A percentile compares a stretch with the other conserved stretches of the same genome.
phyloP scores from a whole-genome alignment of 1,140 invertebrate species.

The Pseudomyrmex dendroicus region DNA sequence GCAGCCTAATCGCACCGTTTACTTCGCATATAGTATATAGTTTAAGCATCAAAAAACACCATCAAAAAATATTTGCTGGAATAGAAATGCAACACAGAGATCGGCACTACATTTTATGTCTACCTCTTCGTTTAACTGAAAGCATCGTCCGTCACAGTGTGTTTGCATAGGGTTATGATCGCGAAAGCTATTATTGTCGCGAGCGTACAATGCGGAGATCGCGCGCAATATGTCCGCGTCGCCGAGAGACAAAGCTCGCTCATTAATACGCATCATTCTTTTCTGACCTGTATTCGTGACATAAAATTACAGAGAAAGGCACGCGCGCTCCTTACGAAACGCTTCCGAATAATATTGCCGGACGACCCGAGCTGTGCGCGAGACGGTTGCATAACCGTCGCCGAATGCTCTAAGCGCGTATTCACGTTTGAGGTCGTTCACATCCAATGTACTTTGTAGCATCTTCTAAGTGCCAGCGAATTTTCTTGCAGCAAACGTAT shows the following conservation, averaged over 20 bases:
- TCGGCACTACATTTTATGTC: not conserved
- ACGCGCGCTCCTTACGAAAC: constrained; percentile 56
- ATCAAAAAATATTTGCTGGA: not conserved
- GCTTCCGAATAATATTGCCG: constrained; percentile 52
- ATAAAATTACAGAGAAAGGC: constrained; percentile 57
- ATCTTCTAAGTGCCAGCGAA: constrained; percentile 29
- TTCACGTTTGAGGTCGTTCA: constrained; percentile 39
- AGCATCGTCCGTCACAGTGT: not conserved
- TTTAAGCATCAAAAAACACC: not conserved
- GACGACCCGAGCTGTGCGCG: not conserved
- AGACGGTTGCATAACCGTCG: constrained; percentile 33
- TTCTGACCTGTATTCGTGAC: constrained; percentile 1
- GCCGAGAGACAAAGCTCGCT: constrained; percentile 45
- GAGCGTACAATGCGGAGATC: constrained; percentile 38
- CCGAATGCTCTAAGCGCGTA: constrained; percentile 35
- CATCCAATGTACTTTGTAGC: constrained; percentile 22
- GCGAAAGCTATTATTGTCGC: constrained; percentile 40
- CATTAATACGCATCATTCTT: constrained; percentile 63
- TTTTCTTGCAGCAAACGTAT: not conserved
- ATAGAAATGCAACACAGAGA: not conserved
- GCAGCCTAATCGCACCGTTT: not conserved
- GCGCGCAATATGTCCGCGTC: constrained; percentile 8
- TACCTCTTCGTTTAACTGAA: not conserved
- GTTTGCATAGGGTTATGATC: constrained; percentile 31
- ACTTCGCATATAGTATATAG: not conserved